Percentiles rank a stretch among this genome's conserved stretches.
phyloP scores from a whole-genome alignment of 2,888 invertebrate species.

The Lithophane ornitopus region DNA sequence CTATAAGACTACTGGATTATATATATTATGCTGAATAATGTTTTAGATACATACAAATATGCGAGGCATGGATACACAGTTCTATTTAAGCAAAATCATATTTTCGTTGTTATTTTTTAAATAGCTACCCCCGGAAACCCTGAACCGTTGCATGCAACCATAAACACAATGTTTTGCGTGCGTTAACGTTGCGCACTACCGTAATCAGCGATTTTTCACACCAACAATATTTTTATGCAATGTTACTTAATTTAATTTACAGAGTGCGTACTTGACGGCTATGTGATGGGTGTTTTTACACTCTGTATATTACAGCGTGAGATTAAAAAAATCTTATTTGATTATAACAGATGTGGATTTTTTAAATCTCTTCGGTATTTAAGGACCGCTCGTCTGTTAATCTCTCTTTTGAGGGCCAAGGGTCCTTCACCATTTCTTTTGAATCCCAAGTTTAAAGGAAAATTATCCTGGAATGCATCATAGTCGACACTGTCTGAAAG shows the following conservation, averaged over 20 bases:
- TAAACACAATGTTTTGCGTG: too few species aligned
- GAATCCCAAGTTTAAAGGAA: not conserved
- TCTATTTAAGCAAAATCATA: not conserved
- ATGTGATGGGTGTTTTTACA: too few species aligned
- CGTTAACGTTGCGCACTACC: too few species aligned
- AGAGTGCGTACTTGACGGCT: too few species aligned
- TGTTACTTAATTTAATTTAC: too few species aligned
- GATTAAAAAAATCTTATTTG: not conserved
- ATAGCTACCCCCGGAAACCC: too few species aligned
- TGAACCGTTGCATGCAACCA: too few species aligned
- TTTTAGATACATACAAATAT: not conserved
- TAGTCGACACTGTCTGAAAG: slow-evolving; percentile 12
- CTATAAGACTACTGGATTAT: not conserved
- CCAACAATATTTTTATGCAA: too few species aligned
- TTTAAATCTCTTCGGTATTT: not conserved
- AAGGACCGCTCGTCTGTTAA: not conserved
- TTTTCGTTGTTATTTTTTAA: too few species aligned
- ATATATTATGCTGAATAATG: not conserved
- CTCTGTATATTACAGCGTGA: not conserved
- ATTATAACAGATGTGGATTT: not conserved
- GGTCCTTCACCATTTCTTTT: too few species aligned
- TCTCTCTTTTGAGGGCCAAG: not conserved
- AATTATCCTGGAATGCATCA: not conserved
- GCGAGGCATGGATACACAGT: not conserved
- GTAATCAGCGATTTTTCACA: too few species aligned